Percentiles rank a stretch among this genome's conserved stretches.
phyloP scores from a whole-genome alignment of 2,797 vertebrate species.

The Rhodeus uyekii region DNA sequence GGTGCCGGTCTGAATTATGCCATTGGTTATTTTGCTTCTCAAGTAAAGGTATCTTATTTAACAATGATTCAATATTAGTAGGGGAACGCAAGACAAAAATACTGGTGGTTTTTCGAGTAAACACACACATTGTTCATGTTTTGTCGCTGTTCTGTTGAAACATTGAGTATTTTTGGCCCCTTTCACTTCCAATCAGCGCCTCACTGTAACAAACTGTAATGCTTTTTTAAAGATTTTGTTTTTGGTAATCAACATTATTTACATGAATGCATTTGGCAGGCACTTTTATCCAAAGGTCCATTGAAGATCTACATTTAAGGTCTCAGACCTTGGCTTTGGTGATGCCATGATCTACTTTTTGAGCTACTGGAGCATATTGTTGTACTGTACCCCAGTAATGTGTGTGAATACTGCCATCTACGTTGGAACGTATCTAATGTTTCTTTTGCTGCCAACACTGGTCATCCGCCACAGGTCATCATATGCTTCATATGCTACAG shows the following conservation, averaged over 20 bases:
- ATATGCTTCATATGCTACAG: slow-evolving; percentile 61
- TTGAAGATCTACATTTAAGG: no score
- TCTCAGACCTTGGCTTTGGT: neutral
- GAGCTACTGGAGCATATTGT: neutral
- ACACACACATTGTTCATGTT: neutral
- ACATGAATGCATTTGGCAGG: neutral
- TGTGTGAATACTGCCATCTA: neutral
- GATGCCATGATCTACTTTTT: neutral
- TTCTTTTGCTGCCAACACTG: slow-evolving; percentile 68
- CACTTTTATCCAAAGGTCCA: no score
- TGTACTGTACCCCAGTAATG: neutral
- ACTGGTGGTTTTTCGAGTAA: neutral
- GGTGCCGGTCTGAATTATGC: neutral
- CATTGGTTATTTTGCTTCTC: neutral
- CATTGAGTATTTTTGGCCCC: neutral
- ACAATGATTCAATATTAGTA: neutral
- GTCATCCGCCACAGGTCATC: slow-evolving; percentile 68
- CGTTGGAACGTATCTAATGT: slow-evolving; percentile 46
- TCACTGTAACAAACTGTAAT: neutral
- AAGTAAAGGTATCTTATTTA: neutral
- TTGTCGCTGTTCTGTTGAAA: neutral
- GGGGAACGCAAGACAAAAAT: neutral
- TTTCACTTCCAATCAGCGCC: neutral
- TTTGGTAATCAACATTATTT: neutral
- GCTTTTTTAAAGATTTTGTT: neutral